phyloP scores from a whole-genome alignment of 2,888 invertebrate species.

The Ectemnius lituratus region DNA sequence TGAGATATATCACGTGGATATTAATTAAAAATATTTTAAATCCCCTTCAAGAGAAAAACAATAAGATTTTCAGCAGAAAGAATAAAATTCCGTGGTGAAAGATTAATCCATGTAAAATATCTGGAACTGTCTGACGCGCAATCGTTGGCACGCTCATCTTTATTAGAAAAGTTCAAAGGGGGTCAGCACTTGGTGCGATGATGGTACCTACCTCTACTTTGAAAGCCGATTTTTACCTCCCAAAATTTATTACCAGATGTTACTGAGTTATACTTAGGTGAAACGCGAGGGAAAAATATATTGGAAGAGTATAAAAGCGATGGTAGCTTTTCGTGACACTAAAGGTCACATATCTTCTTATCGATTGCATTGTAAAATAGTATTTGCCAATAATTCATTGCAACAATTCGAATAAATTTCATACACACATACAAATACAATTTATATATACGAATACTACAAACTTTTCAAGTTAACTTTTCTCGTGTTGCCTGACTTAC shows the following conservation, averaged over 20 bases:
- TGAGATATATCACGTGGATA: neutral
- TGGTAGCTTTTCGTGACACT: no score
- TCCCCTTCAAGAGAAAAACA: neutral
- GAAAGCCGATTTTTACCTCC: slow-evolving; percentile 27
- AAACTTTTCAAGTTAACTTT: neutral
- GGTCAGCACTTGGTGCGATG: slow-evolving; percentile 33
- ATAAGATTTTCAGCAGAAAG: neutral
- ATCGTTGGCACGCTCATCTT: slow-evolving; percentile 25
- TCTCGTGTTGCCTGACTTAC: neutral
- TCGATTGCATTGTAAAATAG: no score
- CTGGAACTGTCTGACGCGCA: neutral
- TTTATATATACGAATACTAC: no score
- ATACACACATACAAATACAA: no score
- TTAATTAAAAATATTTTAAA: neutral
- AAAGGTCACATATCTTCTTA: no score
- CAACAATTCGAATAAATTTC: no score
- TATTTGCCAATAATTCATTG: no score
- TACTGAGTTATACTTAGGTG: no score
- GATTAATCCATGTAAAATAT: slow-evolving; percentile 9
- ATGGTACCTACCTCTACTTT: slow-evolving; percentile 4
- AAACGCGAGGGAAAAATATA: no score
- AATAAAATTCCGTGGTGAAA: slow-evolving; percentile 1
- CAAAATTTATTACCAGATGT: slow-evolving; percentile 35
- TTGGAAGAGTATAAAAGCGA: no score
- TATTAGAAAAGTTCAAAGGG: slow-evolving; percentile 46